These are phyloP conservation scores for Diphyllodes magnificus DNA, from an alignment of 2,113 vertebrate species.

Conservation along the genomic window DNA sequence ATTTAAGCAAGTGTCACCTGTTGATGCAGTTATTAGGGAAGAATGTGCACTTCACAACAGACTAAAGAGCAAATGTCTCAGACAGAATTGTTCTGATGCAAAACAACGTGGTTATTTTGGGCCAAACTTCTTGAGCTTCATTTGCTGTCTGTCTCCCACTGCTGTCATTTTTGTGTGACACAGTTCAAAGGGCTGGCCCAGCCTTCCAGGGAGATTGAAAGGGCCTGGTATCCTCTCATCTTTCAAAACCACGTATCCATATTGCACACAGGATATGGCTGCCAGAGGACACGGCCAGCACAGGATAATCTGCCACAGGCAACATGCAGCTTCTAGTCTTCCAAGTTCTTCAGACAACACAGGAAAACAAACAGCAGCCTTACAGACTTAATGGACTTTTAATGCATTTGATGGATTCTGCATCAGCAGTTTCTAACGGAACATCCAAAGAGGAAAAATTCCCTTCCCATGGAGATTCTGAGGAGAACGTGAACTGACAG, in stretches of 20 bases:
- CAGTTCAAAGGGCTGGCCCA: background rate
- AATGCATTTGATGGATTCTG: slow-evolving; percentile 46
- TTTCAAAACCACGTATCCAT: background rate
- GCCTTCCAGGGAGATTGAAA: background rate
- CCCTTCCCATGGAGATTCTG: background rate
- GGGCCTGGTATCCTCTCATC: background rate
- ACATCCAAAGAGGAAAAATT: background rate
- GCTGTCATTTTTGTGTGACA: background rate
- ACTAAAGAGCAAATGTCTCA: background rate
- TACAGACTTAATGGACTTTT: slow-evolving; percentile 16
- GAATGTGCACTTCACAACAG: background rate
- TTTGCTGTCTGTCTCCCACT: background rate
- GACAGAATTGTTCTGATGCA: background rate
- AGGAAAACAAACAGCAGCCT: background rate
- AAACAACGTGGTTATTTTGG: background rate
- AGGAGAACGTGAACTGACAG: background rate
- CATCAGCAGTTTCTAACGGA: slow-evolving; percentile 34
- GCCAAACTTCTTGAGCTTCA: background rate
- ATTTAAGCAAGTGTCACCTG: background rate
- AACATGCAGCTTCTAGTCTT: background rate
- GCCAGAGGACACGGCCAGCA: background rate
- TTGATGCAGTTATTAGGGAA: background rate
- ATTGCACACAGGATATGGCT: background rate
- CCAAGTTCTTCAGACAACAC: background rate
- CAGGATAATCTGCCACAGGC: background rate